Evolutionary conservation across 30 jellyfish, hydroid and myxozoan species (phyloP), one percentile per base, ranked within the genome.

Genomic region (Aurelia sp.): DNA sequence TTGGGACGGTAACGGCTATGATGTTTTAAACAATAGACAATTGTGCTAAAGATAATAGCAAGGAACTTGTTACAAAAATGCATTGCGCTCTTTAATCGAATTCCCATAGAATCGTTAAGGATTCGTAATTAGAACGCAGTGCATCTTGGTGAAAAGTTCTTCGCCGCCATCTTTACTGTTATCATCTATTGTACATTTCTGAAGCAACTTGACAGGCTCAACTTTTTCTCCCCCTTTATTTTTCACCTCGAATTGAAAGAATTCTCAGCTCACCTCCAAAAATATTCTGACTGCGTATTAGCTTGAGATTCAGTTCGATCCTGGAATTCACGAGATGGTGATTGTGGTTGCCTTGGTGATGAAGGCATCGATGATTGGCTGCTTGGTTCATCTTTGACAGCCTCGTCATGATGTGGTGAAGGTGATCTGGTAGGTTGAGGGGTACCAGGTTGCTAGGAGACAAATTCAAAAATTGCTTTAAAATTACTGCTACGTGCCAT

Each of bases 271-370:
- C 21, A 75, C 86, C 86, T 75, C 86, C 86, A 75, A 53, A 75
- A 75, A 15, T 75, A 75, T 53, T 75, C 86, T 55, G 86, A 75
- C 21, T 75, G 86, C 74, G 71, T 38, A 31, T 47, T 60, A 7
- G 31, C 72, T 51, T 75, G 86, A 10, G 59, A 62, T 21, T 75
- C 72, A 21, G 86, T 51, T 53, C 86, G 63, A 16, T 75, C 86
- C 9, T n/a, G 76, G 60, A 18, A 75, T 8, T 72, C 84, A 18
- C 52, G 69, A n/a, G 84, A 72, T 4, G 61, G 69, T 15, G 84
- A 48, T 7, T 72, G 22, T 50, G 16, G 67, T 31, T 72, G 84
- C 15, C 47, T 72, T 5, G 57, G 74, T 9, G 86, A 17, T 21
- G 16, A 17, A 20, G 86, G 74, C 73, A 30, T 38, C 0, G 86